Percentiles rank a stretch among this genome's conserved stretches.
phyloP scores from a whole-genome alignment of 2,113 vertebrate genomes.

The Upupa epops region DNA sequence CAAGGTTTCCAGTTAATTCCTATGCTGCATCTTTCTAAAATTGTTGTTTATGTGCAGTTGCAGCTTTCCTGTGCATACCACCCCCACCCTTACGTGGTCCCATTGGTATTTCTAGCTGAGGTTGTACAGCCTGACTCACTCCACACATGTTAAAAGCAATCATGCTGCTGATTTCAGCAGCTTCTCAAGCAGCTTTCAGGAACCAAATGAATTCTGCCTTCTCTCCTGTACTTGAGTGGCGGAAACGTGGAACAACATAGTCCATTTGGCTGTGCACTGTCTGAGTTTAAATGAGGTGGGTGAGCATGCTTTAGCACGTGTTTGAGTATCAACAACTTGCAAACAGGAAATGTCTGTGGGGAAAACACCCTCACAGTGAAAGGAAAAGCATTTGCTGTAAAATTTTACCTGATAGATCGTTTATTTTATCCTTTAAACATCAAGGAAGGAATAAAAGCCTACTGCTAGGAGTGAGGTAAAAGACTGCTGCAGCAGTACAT shows the following conservation, averaged over 20 bases:
- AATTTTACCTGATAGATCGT: neutral
- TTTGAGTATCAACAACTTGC: neutral
- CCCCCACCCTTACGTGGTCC: neutral
- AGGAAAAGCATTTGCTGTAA: conserved; percentile 6
- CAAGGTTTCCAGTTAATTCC: neutral
- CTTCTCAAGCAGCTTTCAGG: neutral
- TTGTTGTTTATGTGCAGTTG: neutral
- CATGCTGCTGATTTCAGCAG: conserved; percentile 16
- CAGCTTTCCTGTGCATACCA: neutral
- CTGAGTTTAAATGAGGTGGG: conserved; percentile 17
- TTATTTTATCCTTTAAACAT: neutral
- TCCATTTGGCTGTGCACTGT: neutral
- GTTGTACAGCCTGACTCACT: conserved; percentile 10
- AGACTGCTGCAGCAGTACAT: neutral
- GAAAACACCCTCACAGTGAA: neutral
- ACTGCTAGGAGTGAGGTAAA: neutral
- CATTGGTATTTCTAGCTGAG: neutral
- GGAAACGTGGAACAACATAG: conserved; percentile 24
- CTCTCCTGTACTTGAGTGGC: neutral
- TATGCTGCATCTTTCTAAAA: neutral
- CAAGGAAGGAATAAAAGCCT: neutral
- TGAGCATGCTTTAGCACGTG: neutral
- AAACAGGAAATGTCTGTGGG: neutral
- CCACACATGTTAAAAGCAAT: neutral
- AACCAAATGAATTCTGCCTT: neutral